phyloP scores from a whole-genome alignment of 2,888 invertebrate genomes.

The Callosobruchus maculatus region DNA sequence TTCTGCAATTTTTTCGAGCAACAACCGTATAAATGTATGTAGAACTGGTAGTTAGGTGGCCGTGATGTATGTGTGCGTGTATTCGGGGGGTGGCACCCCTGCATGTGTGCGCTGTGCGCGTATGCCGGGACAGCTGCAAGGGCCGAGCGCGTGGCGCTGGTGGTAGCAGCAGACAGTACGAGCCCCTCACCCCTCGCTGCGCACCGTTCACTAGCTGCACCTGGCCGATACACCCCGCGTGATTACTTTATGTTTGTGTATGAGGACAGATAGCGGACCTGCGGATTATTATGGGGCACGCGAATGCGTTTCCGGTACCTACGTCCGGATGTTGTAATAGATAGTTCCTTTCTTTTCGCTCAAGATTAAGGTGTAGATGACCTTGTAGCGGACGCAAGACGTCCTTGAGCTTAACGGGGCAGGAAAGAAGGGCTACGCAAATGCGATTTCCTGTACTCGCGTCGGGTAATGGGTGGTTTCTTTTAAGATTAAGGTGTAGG shows the following conservation, averaged over 20 bases:
- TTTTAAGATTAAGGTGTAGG: too few relatives aligned
- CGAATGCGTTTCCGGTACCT: neutral
- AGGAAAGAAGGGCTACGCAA: neutral
- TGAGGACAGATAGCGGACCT: neutral
- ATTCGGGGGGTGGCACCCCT: neutral
- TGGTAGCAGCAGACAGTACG: neutral
- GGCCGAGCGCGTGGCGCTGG: neutral
- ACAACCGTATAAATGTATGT: neutral
- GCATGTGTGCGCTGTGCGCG: neutral
- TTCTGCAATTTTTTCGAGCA: neutral
- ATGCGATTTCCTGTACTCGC: too few relatives aligned
- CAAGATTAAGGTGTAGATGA: neutral
- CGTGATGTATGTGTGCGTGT: neutral
- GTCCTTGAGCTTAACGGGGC: neutral
- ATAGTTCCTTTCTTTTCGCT: neutral
- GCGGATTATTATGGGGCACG: neutral
- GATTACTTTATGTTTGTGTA: neutral
- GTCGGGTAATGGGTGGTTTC: too few relatives aligned
- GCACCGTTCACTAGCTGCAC: neutral
- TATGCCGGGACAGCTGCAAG: neutral
- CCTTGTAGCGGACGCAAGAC: neutral
- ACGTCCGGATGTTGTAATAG: neutral
- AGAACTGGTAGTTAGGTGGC: neutral
- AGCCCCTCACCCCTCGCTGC: neutral
- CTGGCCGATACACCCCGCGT: neutral